Base-by-base conservation (phyloP, 2,888 invertebrate genomes). In the Parascotia fuliginaria region DNA sequence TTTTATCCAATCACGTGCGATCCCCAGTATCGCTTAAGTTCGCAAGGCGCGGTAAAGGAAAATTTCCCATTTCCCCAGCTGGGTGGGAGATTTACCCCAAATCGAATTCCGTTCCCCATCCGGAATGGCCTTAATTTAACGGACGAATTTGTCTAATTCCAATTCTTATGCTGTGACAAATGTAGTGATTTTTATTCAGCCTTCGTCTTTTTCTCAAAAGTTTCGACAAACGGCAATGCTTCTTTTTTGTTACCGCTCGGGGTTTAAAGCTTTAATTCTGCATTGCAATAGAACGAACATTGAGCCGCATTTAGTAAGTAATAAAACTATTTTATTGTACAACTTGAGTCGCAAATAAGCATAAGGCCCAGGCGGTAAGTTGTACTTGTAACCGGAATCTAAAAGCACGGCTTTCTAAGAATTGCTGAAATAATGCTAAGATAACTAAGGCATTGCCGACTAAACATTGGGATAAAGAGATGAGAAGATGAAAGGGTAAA, bases 121-220 rank as follows among this genome's bases (percentile, higher is more conserved):
- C 79, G 79, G 76, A 87, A 87, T 84, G 78, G 84, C 85, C 85
- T 87, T 90, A 91, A 91, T 91, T 91, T 90, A 89, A 91, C 89
- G 87, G 86, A 83, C 87, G 89, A 90, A 90, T 90, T 90, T 89
- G 89, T 90, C 85, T 89, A 89, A 91, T 91, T 90, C 89, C 87
- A 84, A 90, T 90, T 89, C 88, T 87, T 86, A 84, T 85, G 81
- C 89, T 82, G 87, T 89, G 89, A 89, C 87, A 86, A 89, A 91
- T 88, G 87, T 89, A 83, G 82, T 85, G 85, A 88, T 89, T 87
- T 87, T 87, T 86, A 89, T 89, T 87, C 87, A 72, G 73, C 44
- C 70, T 57, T 54, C 81, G 84, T 83, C 63, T 69, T 72, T 64
- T 60, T 46, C 42, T 24, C 24, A 24, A 44, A 73, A 75, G 66